Base-by-base conservation (phyloP, 1,140 invertebrate species). In the Chironomus tepperi region DNA sequence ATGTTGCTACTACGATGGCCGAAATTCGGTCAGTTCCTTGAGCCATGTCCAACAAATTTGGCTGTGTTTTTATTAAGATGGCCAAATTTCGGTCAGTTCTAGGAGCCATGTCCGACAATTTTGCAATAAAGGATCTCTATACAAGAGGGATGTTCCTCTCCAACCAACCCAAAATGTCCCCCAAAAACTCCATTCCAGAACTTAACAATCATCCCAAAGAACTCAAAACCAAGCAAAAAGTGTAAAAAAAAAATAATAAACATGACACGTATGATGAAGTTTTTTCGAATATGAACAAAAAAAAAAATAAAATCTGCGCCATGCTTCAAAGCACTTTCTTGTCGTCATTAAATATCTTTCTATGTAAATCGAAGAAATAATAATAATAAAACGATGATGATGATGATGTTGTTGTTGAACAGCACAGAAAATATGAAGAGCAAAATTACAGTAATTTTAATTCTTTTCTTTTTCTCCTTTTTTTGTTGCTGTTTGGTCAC, bases 181-280 rank as follows among this genome's bases (percentile, higher is more conserved):
- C 24, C 24, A 34, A 34, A 34, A 34, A 1, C 5, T 5, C 24
- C 24, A 34, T 34, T 34, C 24, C 24, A 34, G 24, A 34, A 34
- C 24, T 34, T 5, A 34, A 34, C 24, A 34, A 34, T n/a, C n/a
- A n/a, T 34, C 24, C 24, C 24, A 34, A 34, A 34, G 24, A 34
- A 34, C 24, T 34, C 24, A 34, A 34, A 2, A 34, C 1, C 24
- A 1, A 34, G 24, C 24, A 57, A 57, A 18, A 70, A 18, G 65
- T 21, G 19, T 18, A 70, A 70, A 70, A 9, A 70, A 70, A 70
- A 21, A 70, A 70, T 70, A 21, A 19, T 18, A 19, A 21, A 70
- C 65, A 70, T 70, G 65, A 70, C 65, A 70, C 18, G 65, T 70
- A 19, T 70, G 65, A 70, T 70, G 65, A 18, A 70, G 16, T 70